Evolutionary conservation across 2,888 invertebrate genomes (phyloP).

Genomic region (Hybos culiciformis): DNA sequence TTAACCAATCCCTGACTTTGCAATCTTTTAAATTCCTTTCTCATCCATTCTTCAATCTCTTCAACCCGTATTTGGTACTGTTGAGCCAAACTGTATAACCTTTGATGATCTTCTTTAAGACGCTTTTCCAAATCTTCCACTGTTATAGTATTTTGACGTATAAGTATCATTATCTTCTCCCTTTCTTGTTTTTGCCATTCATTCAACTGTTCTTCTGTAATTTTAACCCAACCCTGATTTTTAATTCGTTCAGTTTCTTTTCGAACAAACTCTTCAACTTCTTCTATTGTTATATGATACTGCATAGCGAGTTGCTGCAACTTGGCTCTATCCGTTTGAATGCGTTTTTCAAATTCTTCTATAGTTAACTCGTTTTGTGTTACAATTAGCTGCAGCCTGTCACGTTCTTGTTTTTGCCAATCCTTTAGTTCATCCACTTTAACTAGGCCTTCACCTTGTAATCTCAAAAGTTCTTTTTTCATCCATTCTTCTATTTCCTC

Average conservation of each 20-base stretch:
- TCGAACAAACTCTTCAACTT: constrained; percentile 30
- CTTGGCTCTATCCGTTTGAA: constrained; percentile 27
- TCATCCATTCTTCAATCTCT: constrained; percentile 29
- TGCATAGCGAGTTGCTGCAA: constrained; percentile 24
- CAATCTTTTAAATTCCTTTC: constrained; percentile 26
- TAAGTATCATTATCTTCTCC: constrained; percentile 27
- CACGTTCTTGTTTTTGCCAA: constrained; percentile 28
- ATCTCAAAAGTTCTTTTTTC: constrained; percentile 25
- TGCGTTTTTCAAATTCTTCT: constrained; percentile 27
- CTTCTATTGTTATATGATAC: constrained; percentile 28
- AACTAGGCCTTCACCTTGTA: constrained; percentile 25
- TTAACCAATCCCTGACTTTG: constrained; percentile 25
- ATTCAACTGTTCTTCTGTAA: constrained; percentile 18
- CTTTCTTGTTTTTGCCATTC: constrained; percentile 31
- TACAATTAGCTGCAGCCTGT: constrained; percentile 23
- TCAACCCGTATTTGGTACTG: constrained; percentile 29
- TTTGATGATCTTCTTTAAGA: constrained; percentile 25
- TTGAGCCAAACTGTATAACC: constrained; percentile 27
- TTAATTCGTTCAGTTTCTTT: constrained; percentile 28
- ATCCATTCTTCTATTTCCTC: constrained; percentile 31
- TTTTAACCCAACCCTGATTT: constrained; percentile 21
- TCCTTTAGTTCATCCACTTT: constrained; percentile 25
- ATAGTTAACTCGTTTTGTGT: constrained; percentile 26
- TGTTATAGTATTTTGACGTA: constrained; percentile 28
- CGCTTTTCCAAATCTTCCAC: constrained; percentile 30